phyloP scores from a whole-genome alignment of 2,113 vertebrate species.

The Myocastor coypus region DNA sequence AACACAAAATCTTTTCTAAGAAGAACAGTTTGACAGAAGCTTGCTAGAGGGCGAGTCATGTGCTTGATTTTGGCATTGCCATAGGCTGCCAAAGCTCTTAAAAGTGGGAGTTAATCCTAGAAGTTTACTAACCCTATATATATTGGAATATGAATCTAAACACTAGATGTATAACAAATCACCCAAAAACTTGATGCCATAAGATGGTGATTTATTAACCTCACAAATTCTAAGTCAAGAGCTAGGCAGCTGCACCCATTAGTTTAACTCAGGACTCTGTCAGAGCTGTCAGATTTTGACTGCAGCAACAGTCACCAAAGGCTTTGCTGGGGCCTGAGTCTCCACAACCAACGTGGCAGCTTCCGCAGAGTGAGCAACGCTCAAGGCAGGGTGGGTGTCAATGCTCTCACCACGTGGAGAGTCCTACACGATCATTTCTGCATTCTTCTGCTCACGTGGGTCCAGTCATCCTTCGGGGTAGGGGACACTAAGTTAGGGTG shows the following conservation, averaged over 20 bases:
- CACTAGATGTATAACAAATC: not conserved
- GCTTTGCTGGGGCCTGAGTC: not conserved
- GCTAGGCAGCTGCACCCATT: not conserved
- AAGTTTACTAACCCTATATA: not conserved
- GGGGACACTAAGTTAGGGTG: accelerated
- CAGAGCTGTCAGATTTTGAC: not conserved
- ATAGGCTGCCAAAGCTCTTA: not conserved
- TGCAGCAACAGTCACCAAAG: not conserved
- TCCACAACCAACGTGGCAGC: not conserved
- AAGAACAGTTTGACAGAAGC: not conserved
- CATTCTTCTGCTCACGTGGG: not conserved
- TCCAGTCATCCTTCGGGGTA: not conserved
- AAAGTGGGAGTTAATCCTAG: not conserved
- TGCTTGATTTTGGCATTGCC: not conserved
- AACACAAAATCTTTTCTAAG: not conserved
- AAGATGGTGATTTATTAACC: not conserved
- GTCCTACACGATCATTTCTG: not conserved
- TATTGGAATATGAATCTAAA: conserved; percentile 4
- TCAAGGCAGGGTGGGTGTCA: not conserved
- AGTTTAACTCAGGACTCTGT: not conserved
- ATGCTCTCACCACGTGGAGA: not conserved
- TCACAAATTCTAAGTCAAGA: not conserved
- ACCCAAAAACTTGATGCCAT: not conserved
- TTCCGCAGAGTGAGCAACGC: not conserved
- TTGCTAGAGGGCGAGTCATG: not conserved